phyloP scores from a whole-genome alignment of 2,113 vertebrate genomes.

The Tautogolabrus adspersus region DNA sequence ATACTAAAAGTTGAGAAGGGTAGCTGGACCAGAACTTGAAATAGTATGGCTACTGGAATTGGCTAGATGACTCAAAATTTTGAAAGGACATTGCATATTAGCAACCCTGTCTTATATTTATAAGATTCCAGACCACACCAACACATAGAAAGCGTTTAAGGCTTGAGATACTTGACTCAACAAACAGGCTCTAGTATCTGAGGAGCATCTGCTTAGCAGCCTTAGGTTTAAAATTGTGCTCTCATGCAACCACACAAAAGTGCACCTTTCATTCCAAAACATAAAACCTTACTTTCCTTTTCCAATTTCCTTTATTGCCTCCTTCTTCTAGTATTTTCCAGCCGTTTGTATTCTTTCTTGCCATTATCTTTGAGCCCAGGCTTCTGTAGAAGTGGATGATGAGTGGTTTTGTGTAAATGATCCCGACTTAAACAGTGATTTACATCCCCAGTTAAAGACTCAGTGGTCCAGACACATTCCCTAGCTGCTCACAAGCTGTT shows the following conservation, averaged over 20 bases:
- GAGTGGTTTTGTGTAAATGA: constrained; percentile 59
- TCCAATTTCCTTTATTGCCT: constrained; percentile 26
- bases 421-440: constrained; percentile 60
- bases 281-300: constrained; percentile 3
- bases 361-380: constrained; percentile 49
- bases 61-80: no score
- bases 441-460: constrained; percentile 46
- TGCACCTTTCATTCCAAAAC: constrained; percentile 7
- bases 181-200: neutral
- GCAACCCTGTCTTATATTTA: no score
- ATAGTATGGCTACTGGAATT: no score
- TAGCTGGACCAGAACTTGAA: no score
- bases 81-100: no score
- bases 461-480: constrained; percentile 47
- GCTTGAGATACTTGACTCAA: no score
- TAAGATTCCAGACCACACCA: no score
- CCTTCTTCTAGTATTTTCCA: constrained; percentile 33
- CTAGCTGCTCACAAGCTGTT: constrained; percentile 6
- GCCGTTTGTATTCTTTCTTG: neutral
- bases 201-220: neutral
- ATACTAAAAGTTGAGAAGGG: no score
- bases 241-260: constrained; percentile 12
- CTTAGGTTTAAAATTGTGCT: neutral
- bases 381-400: constrained; percentile 51
- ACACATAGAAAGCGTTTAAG: no score